A percentile compares a stretch with the other conserved stretches of the same genome.
Conservation (phyloP, 2,888 invertebrate species). For the Cyclophora punctaria region DNA sequence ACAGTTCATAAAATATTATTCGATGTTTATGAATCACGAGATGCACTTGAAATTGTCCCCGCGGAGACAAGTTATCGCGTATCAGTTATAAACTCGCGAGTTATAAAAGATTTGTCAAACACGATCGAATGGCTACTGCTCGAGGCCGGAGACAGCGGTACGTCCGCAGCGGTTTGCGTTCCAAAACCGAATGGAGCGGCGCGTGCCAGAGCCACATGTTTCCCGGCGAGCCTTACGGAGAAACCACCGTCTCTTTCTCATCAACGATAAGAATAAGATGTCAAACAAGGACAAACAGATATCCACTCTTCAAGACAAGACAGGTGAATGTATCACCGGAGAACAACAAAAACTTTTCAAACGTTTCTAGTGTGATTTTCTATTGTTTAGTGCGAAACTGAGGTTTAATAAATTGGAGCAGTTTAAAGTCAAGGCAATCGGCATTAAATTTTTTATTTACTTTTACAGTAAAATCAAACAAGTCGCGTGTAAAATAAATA, state of each 20-base stretch:
- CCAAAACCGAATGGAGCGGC: conserved; percentile 67
- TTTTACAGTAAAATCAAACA: too few relatives aligned
- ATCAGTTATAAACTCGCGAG: too few relatives aligned
- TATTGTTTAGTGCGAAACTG: conserved; percentile 36
- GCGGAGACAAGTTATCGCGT: too few relatives aligned
- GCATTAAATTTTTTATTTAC: too few relatives aligned
- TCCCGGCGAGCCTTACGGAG: conserved; percentile 35
- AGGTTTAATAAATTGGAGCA: conserved; percentile 29
- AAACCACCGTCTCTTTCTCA: conserved; percentile 57
- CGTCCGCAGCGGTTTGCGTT: conserved; percentile 51
- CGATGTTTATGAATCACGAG: conserved; percentile 7
- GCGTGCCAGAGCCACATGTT: conserved; percentile 58
- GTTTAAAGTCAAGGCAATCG: too few relatives aligned
- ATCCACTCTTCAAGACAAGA: conserved; percentile 41
- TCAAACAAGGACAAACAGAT: conserved; percentile 53
- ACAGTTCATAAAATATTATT: conserved; percentile 13
- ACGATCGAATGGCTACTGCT: conserved; percentile 50
- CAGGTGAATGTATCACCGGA: conserved; percentile 65
- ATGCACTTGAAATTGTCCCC: too few relatives aligned
- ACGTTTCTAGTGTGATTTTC: conserved; percentile 55
- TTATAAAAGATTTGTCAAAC: conserved; percentile 36
- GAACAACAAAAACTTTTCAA: conserved; percentile 63
- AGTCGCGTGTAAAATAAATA: too few relatives aligned
- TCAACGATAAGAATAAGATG: conserved; percentile 23
- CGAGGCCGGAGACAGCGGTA: conserved; percentile 29